These are phyloP conservation scores for Papilio aristodemus DNA, from an alignment of 1,140 invertebrate genomes.

Conservation along the genomic window DNA sequence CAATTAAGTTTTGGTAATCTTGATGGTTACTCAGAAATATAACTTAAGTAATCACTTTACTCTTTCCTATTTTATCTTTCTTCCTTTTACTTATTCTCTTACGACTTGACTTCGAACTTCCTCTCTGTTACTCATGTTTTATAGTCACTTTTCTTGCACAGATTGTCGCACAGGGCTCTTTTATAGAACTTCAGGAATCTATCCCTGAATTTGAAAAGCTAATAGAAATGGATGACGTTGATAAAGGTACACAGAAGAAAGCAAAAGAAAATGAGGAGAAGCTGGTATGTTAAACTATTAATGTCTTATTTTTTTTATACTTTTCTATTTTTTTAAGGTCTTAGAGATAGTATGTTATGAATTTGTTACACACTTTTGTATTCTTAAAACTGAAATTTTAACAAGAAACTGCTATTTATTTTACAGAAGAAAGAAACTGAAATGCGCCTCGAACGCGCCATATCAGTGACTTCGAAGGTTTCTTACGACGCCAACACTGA, in stretches of 20 bases:
- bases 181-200: constrained; percentile 62
- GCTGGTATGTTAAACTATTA: not conserved
- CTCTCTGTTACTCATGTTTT: too few relatives aligned
- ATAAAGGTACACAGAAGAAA: constrained; percentile 20
- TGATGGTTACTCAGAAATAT: too few relatives aligned
- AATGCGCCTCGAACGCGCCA: not conserved
- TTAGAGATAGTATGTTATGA: too few relatives aligned
- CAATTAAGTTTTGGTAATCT: too few relatives aligned
- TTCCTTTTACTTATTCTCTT: too few relatives aligned
- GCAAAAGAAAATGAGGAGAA: constrained; percentile 4
- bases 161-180: constrained; percentile 73
- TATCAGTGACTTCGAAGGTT: constrained; percentile 18
- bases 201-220: constrained; percentile 58
- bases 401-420: not conserved
- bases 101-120: too few relatives aligned
- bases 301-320: not conserved
- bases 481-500: constrained; percentile 1
- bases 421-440: not conserved
- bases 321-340: too few relatives aligned
- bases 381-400: not conserved
- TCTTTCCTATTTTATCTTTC: too few relatives aligned
- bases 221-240: constrained; percentile 1
- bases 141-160: constrained; percentile 33
- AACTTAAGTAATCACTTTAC: too few relatives aligned
- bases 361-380: too few relatives aligned